Conservation (phyloP, 2,113 vertebrate genomes). For the Elaphurus davidianus region DNA sequence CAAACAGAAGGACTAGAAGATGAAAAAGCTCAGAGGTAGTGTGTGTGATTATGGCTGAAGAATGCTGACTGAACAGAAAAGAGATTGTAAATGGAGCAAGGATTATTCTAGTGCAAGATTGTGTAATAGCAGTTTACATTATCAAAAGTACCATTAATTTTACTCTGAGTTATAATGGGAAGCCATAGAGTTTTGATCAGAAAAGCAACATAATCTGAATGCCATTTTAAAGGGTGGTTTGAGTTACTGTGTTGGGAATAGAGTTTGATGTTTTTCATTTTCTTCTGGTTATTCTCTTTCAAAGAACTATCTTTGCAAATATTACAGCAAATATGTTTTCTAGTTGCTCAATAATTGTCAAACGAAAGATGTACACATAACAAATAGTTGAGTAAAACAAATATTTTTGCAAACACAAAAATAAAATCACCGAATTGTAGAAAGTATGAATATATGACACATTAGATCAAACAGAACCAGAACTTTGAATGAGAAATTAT, state of each 20-base stretch:
- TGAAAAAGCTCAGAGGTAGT: background rate
- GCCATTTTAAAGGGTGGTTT: background rate
- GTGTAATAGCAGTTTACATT: background rate
- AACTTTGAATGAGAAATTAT: background rate
- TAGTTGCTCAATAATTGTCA: background rate
- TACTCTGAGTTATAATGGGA: background rate
- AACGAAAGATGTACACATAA: background rate
- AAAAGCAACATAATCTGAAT: background rate
- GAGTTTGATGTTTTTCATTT: background rate
- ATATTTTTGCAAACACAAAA: background rate
- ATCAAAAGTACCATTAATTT: background rate
- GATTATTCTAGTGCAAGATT: background rate
- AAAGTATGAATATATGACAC: background rate
- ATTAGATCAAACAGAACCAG: background rate
- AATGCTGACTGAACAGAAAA: fast-evolving
- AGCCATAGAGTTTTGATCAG: background rate
- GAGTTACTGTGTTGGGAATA: background rate
- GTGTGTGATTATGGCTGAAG: fast-evolving
- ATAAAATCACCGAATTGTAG: background rate
- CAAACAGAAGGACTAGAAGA: background rate
- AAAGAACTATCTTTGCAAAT: background rate
- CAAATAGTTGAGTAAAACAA: background rate
- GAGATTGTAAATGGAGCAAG: background rate
- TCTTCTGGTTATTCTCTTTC: background rate
- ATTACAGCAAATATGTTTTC: background rate